These are phyloP conservation scores for Drosophila bipectinata DNA, from an alignment of 1,140 invertebrate species.

Conservation along the genomic window DNA sequence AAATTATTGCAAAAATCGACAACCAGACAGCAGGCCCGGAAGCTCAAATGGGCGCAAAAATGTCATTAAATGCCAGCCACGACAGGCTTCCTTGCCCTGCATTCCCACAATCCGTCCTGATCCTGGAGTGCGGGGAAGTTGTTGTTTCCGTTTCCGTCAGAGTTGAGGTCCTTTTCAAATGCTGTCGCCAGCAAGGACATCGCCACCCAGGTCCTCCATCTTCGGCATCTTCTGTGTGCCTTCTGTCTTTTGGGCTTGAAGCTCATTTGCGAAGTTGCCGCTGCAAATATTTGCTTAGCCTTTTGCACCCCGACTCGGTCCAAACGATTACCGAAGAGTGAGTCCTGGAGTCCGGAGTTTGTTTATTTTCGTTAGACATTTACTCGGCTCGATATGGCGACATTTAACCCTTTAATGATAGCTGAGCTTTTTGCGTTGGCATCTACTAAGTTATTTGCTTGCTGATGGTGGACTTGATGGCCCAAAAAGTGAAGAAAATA, in stretches of 20 bases:
- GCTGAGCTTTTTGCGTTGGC: slow-evolving; percentile 11
- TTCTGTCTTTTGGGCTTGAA: slow-evolving; percentile 45
- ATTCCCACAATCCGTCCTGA: slow-evolving; percentile 16
- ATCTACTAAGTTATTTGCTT: slow-evolving; percentile 7
- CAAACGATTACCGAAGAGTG: slow-evolving; percentile 49
- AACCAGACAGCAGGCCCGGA: slow-evolving; percentile 53
- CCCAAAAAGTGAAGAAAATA: neutral
- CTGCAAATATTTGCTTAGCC: slow-evolving; percentile 77
- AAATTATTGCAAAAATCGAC: slow-evolving; percentile 76
- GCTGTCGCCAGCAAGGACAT: slow-evolving; percentile 37
- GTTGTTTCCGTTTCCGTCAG: slow-evolving; percentile 78
- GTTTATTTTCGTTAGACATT: slow-evolving; percentile 65
- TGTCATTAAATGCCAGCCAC: slow-evolving; percentile 71
- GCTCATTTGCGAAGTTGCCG: slow-evolving; percentile 75
- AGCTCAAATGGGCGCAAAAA: slow-evolving; percentile 78
- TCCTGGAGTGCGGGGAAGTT: slow-evolving; percentile 59
- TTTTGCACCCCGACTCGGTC: slow-evolving; percentile 52
- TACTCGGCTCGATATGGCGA: slow-evolving; percentile 24
- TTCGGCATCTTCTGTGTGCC: slow-evolving; percentile 18
- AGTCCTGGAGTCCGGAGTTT: slow-evolving; percentile 19
- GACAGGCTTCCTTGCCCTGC: slow-evolving; percentile 15
- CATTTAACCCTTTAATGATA: slow-evolving; percentile 52
- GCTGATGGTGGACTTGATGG: neutral
- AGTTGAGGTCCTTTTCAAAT: slow-evolving; percentile 66
- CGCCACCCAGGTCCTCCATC: slow-evolving; percentile 24